Evolutionary conservation across 2,113 vertebrate genomes (phyloP).

Genomic region (Tursiops truncatus): DNA sequence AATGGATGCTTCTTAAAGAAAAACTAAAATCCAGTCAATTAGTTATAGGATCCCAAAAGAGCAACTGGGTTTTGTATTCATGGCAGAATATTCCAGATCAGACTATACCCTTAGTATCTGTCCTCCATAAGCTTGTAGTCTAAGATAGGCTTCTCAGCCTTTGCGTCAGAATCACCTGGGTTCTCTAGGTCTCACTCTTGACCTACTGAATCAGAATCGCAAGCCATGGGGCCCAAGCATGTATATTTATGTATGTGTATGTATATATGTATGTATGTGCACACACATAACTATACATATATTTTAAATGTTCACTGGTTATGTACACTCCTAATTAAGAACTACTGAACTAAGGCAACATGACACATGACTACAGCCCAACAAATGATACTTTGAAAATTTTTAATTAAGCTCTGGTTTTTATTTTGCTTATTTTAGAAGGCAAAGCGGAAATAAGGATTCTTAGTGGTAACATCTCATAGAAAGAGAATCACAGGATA

Average conservation of each 20-base stretch:
- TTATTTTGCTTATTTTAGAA: constrained; percentile 12
- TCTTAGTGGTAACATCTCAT: not conserved
- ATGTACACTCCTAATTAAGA: not conserved
- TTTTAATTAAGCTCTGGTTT: not conserved
- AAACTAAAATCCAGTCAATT: not conserved
- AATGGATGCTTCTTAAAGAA: not conserved
- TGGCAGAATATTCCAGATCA: not conserved
- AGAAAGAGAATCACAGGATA: not conserved
- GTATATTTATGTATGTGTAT: not conserved
- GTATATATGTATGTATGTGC: rapidly evolving
- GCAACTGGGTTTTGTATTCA: not conserved
- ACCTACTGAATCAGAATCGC: not conserved
- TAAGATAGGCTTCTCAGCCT: not conserved
- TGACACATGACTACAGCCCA: not conserved
- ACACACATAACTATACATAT: too few relatives aligned
- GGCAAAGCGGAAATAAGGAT: not conserved
- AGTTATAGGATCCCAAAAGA: not conserved
- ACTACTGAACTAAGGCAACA: not conserved
- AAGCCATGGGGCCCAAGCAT: not conserved
- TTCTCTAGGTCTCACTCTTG: not conserved
- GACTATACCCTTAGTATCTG: not conserved
- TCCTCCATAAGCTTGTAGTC: not conserved
- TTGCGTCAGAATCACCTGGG: not conserved
- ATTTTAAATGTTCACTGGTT: not conserved
- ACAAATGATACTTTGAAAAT: not conserved